Evolutionary conservation across 1,140 invertebrate genomes (phyloP), one percentile per base, ranked within the genome.

Genomic region (Grapholita molesta): DNA sequence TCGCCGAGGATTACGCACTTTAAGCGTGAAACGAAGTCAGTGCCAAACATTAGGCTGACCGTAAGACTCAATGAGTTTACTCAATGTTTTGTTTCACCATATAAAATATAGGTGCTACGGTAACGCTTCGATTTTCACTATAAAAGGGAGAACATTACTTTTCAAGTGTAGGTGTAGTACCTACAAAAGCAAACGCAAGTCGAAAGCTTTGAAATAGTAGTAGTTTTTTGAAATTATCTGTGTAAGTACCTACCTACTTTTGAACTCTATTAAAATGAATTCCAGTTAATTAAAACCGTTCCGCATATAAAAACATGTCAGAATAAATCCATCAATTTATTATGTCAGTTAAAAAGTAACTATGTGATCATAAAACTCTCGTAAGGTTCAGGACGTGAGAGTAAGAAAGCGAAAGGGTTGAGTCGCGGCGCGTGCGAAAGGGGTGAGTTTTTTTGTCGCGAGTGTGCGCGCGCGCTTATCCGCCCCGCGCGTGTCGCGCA

Each of bases 381-480:
- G 21, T 48, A 48, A 48, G 28, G 18, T 48, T 21, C 42, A n/a
- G 25, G 3, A 28, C 55, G 23, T 28, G 24, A 61, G 25, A 28
- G n/a, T 61, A 61, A 61, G 55, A 61, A 61, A 61, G 55, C 55
- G 55, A 61, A 61, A 61, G 55, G 55, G 55, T 61, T 32, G 25
- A 48, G 42, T 1, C 55, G 25, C n/a, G 28, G 2, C 53, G 24
- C 42, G 42, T 48, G 42, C 42, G 42, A 48, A 48, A 48, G 53
- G 23, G 55, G 55, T 30, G 55, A 11, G 53, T 57, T 28, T 57
- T 53, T 57, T 25, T 30, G 55, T 8, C 55, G 25, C 55, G 55
- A 12, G 25, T 28, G 42, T n/a, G 55, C 55, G 55, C 55, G 55
- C 28, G 55, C 55, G 24, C 55, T 25, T 18, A 48, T 48, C 42